Base-by-base conservation (phyloP, 1,140 invertebrate genomes). In the Babylonia areolata region DNA sequence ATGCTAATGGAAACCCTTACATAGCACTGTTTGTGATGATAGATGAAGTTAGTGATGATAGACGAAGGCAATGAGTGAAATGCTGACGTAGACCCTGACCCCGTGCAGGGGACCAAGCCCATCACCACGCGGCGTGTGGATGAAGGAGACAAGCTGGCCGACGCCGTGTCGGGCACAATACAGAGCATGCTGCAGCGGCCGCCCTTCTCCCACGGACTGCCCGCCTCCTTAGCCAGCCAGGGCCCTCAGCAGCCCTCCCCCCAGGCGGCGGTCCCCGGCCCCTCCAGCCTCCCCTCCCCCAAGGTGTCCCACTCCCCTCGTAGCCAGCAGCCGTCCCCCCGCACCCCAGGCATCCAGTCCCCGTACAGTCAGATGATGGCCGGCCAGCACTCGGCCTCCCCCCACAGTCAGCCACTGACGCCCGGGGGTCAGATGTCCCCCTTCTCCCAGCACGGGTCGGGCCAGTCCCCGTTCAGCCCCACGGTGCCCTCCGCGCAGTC, bases 311-410 rank as follows among this genome's bases (percentile, higher is more conserved):
- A 90, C 6, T 92, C 91, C 37, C 92, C 91, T 42, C 85, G 90
- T 46, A 92, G 90, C 86, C 90, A 88, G 20, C 90, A 90, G 83
- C 90, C 92, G 71, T 92, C 92, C 37, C 91, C 93, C 9, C 89
- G 91, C 83, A 92, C 93, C 33, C 92, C 92, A 46, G 86, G 87
- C 33, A 91, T 90, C 37, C 90, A 91, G 84, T 90, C 90, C 54
- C 89, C 90, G 0, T 91, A 91, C 77, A 88, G 87, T 73, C 89
- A 89, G 33, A 86, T 90, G 58, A 85, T 88, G 28, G 85, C 82
- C 33, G 86, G 88, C 1, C 46, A 85, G 17, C 87, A 88, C 54
- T 88, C 87, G 15, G 81, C 82, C 12, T 88, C 88, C 28, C 89
- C 89, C 0, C 88, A 87, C 73, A 90, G 89, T 73, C 87, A 89